Conservation (phyloP, 2,888 invertebrate species). For the Phengaris arion region DNA sequence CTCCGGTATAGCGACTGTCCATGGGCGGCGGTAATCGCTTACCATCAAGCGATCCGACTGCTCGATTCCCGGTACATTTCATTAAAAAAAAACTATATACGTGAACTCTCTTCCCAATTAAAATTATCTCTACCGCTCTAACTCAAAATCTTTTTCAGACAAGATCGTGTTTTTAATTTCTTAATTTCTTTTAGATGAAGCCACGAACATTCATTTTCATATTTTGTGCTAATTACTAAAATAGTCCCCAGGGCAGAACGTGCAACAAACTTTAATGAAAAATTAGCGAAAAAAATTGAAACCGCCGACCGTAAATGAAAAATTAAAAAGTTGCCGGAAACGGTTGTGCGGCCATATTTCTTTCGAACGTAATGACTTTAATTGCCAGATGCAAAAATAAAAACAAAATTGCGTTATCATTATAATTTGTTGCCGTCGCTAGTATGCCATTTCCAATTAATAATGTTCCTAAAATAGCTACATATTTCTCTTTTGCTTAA, state of each 20-base stretch:
- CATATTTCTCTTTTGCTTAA: too few relatives aligned
- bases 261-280: constrained; percentile 67
- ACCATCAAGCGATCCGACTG: too few relatives aligned
- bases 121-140: constrained; percentile 11
- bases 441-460: neutral
- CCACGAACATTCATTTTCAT: constrained; percentile 19
- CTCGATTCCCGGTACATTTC: too few relatives aligned
- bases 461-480: neutral
- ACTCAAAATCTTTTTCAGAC: neutral
- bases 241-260: constrained; percentile 52
- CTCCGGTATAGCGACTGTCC: too few relatives aligned
- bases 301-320: constrained; percentile 67
- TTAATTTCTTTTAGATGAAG: constrained; percentile 24
- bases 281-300: constrained; percentile 68
- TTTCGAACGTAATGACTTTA: constrained; percentile 58
- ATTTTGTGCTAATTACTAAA: constrained; percentile 49
- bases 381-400: constrained; percentile 59
- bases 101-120: too few relatives aligned
- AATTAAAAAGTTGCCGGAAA: constrained; percentile 70
- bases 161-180: constrained; percentile 22
- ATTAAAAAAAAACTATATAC: neutral
- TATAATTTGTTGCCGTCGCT: constrained; percentile 37
- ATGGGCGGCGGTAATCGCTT: too few relatives aligned
- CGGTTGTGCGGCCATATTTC: constrained; percentile 66
- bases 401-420: constrained; percentile 54